Conservation (phyloP, 2,113 vertebrate species). For the Theropithecus gelada region DNA sequence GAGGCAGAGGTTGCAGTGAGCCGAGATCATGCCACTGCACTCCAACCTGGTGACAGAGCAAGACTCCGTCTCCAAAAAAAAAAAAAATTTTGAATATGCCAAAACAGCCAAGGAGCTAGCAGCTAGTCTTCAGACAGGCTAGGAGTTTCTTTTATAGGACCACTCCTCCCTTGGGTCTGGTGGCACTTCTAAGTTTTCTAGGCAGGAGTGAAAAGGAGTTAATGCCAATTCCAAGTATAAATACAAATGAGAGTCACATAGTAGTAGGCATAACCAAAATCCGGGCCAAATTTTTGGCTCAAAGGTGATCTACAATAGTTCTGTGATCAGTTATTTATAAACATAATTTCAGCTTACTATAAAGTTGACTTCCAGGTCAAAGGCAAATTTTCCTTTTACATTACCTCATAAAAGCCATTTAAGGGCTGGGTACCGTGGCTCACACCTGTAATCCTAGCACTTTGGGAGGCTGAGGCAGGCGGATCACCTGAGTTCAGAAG, state of each 20-base stretch:
- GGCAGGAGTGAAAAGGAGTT: conserved; percentile 17
- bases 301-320: conserved; percentile 23
- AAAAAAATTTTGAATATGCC: not conserved
- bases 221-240: conserved; percentile 16
- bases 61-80: too few relatives aligned
- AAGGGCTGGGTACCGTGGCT: not conserved
- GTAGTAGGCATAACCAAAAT: not conserved
- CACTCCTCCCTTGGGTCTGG: not conserved
- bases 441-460: too few relatives aligned
- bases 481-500: too few relatives aligned
- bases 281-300: not conserved
- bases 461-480: too few relatives aligned
- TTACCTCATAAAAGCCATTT: not conserved
- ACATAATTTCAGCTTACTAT: conserved; percentile 3
- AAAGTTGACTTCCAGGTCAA: not conserved
- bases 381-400: conserved; percentile 34
- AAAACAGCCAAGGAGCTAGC: not conserved
- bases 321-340: not conserved
- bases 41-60: too few relatives aligned
- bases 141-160: conserved; percentile 1
- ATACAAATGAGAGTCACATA: not conserved
- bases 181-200: conserved; percentile 28
- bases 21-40: too few relatives aligned
- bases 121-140: not conserved
- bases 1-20: too few relatives aligned